phyloP scores from a whole-genome alignment of 2,113 vertebrate genomes.

The Cyanistes caeruleus region DNA sequence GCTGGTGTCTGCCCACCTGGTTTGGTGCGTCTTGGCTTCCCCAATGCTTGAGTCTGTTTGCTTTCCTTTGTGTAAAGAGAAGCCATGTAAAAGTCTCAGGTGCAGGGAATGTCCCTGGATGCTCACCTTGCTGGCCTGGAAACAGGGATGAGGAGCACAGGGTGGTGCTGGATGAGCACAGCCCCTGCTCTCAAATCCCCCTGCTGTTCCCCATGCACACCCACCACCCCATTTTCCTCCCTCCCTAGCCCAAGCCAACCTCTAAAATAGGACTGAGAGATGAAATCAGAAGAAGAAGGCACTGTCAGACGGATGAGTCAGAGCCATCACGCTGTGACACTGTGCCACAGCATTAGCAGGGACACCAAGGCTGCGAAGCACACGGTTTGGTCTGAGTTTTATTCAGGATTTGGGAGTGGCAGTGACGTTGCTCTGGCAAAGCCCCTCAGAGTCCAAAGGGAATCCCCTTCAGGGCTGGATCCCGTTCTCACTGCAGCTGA shows the following conservation, averaged over 20 bases:
- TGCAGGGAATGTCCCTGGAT: background rate
- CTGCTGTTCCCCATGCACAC: fast-evolving
- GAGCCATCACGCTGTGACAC: background rate
- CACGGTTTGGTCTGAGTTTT: background rate
- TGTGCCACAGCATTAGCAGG: background rate
- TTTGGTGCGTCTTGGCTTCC: background rate
- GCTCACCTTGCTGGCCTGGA: background rate
- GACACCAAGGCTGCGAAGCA: fast-evolving
- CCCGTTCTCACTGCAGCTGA: background rate
- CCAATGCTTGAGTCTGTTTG: background rate
- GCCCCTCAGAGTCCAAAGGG: background rate
- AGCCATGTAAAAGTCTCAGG: background rate
- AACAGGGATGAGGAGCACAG: background rate
- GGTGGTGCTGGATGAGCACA: background rate
- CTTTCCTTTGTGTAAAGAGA: constrained; percentile 39
- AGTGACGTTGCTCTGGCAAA: background rate
- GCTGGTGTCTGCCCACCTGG: fast-evolving
- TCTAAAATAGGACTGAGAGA: background rate
- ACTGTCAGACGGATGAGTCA: background rate
- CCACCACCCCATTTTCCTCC: background rate
- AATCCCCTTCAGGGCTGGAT: background rate
- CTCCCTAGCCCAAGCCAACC: background rate
- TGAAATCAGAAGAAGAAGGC: background rate
- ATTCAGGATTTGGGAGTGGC: background rate
- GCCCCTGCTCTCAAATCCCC: background rate